Evolutionary conservation across 2,888 invertebrate species (phyloP), one percentile per base, ranked within the genome.

Genomic region (Colostygia pectinataria): DNA sequence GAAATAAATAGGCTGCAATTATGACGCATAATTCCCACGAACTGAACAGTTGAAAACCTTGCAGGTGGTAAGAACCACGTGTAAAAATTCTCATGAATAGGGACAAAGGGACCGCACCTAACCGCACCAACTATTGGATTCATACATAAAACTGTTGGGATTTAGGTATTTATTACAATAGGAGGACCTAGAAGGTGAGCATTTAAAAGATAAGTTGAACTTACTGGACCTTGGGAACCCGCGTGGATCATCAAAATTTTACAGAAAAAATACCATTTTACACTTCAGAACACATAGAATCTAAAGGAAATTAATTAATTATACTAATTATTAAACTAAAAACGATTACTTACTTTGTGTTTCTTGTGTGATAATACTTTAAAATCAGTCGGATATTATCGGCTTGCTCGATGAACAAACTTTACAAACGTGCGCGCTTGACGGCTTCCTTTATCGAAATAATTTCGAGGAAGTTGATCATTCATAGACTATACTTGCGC

Each of bases 371-470:
- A 66, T 69, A 68, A 66, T 65, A 67, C 61, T 69, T 60, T 63
- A 66, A 64, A 71, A 59, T 77, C 76, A 77, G 77, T 78, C 75
- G 71, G 68, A 66, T 77, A 79, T 70, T 73, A 61, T 61, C 61
- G 58, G 77, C 73, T 77, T 72, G 72, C 69, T 77, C 76, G 68
- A 71, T 73, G 79, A 75, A 74, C 80, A 75, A 61, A 68, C 85
- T 88, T 81, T 77, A 85, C 79, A 81, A 83, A 79, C 77, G 87
- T 88, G 89, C 87, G 82, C 88, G 87, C 87, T 83, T 83, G 84
- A 80, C 86, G 85, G 85, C 77, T 83, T 84, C 84, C 77, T 71
- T 73, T 77, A 74, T 73, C 68, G 74, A 81, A 87, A 80, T 88
- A 82, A 71, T 33, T 20, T 18, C 7, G 2, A 18, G 18, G 80